Evolutionary conservation across 2,888 invertebrate genomes (phyloP), one percentile per base, ranked within the genome.

Genomic region (Lagria hirta): DNA sequence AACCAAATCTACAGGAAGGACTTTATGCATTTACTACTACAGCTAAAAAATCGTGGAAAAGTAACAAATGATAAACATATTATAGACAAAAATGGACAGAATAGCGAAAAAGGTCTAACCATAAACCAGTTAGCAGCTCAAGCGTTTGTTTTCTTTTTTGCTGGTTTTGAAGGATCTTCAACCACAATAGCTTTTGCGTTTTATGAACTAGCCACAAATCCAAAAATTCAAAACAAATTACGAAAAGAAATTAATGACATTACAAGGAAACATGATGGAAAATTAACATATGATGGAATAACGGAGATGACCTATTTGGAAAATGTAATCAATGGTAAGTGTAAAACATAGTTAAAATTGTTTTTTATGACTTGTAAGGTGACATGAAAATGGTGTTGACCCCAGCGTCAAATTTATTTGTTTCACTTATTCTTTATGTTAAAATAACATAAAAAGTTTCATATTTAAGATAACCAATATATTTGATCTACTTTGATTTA

Each of bases 1-100:
- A 52, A 61, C 33, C 51, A 60, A 2, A 38, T 68, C 1, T 56
- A 66, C 54, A 51, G 75, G 3, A 71, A 72, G 35, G 74, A 79
- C 51, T 77, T 75, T 36, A 56, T 78, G 6, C 72, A 76, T 43
- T 52, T 73, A 17, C 53, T 75, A 37, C 60, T 75, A 2, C 70
- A 72, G 10, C 46, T 68, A 18, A 69, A 67, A 49, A 71, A 66
- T 18, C 55, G 46, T 8, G 54, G 46, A 4, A 51, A 34, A 41
- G 42, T 12, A n/a, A 16, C 24, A 3, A 40, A 51, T 32, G 30
- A 42, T 8, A 24, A 29, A n/a, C 33, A 48, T 22, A 30, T 40
- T 8, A 48, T 54, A 1, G 34, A 32, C 12, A 17, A 33, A 33
- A 10, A 18, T 11, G 28, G 20, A n/a, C 24, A 23, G 13, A 24